Evolutionary conservation across 2,888 invertebrate species (phyloP), one percentile per base, ranked within the genome.

Genomic region (Nasonovia ribisnigri): DNA sequence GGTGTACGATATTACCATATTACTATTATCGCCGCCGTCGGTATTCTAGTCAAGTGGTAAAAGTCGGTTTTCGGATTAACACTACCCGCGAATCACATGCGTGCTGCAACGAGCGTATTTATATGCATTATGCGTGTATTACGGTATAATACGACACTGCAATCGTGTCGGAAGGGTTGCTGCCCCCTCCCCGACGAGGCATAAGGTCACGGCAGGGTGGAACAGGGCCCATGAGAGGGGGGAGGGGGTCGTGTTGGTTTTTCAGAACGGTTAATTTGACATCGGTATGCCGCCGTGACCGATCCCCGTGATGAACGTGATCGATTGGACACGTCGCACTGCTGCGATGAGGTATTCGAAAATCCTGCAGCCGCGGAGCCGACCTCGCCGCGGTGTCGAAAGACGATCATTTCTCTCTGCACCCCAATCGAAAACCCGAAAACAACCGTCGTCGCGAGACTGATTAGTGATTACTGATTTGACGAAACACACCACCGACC

Each of bases 251-350:
- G 86, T 89, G 46, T 93, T 86, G 93, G 93, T 93, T 93, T 93
- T 92, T 90, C 84, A 20, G 36, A 54, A 84, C 57, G 24, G 84
- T 93, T 86, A 60, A 93, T 90, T 93, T 29, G 93, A 93, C 93
- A 10, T 90, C 90, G 93, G 93, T 90, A 90, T 90, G 90, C 90
- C 84, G 57, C 89, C 90, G 90, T 90, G 89, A 90, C 89, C 84
- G 84, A 93, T 90, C 26, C 51, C 24, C 54, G 91, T 4, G 57
- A 67, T 84, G 67, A 89, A 92, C 54, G 57, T 93, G 93, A 93
- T 93, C 36, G 93, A 93, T 93, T 36, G 36, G 93, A 84, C 89
- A 48, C 43, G 43, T 51, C 84, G 77, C 16, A 26, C 29, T 20
- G 67, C 48, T 54, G 54, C 54, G 54, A 54, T 54, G 42, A 42